A percentile compares a stretch with the other conserved stretches of the same genome.
Evolutionary conservation across 30 jellyfish, hydroid and myxozoan species (phyloP).

Genomic region (Aurelia coerulea): DNA sequence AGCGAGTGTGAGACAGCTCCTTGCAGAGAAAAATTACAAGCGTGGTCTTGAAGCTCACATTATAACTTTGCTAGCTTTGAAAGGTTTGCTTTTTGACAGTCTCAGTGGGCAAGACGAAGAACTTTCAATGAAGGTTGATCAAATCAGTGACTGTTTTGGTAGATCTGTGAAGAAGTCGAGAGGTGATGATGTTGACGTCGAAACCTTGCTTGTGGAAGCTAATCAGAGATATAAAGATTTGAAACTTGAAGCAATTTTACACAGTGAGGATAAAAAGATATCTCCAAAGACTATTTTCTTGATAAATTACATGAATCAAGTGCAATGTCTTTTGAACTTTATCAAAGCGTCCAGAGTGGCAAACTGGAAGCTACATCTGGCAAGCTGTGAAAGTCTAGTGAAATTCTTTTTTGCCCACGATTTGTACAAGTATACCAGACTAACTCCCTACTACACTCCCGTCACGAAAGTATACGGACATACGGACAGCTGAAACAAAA

Average conservation of each 20-base stretch:
- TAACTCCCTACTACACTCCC: too few relatives aligned
- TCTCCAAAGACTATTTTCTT: slow-evolving; percentile 1
- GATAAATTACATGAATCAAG: background rate
- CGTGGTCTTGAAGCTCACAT: too few relatives aligned
- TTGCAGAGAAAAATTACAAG: too few relatives aligned
- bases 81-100: slow-evolving; percentile 40
- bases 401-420: too few relatives aligned
- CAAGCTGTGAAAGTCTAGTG: too few relatives aligned
- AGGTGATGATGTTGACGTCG: slow-evolving; percentile 35
- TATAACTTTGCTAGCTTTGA: too few relatives aligned
- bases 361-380: too few relatives aligned
- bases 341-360: too few relatives aligned
- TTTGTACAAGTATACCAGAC: too few relatives aligned
- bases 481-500: slow-evolving; percentile 15
- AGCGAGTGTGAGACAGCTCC: too few relatives aligned
- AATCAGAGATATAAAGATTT: slow-evolving; percentile 37
- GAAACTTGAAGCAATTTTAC: slow-evolving; percentile 13
- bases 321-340: too few relatives aligned
- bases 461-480: slow-evolving; percentile 13
- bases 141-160: slow-evolving; percentile 6
- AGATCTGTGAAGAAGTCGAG: slow-evolving; percentile 17
- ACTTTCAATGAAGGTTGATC: background rate
- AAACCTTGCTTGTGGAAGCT: slow-evolving; percentile 42
- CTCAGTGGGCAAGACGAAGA: slow-evolving; percentile 50
- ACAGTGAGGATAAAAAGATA: background rate